Conservation (phyloP, 2,113 vertebrate species). For the Papio anubis region DNA sequence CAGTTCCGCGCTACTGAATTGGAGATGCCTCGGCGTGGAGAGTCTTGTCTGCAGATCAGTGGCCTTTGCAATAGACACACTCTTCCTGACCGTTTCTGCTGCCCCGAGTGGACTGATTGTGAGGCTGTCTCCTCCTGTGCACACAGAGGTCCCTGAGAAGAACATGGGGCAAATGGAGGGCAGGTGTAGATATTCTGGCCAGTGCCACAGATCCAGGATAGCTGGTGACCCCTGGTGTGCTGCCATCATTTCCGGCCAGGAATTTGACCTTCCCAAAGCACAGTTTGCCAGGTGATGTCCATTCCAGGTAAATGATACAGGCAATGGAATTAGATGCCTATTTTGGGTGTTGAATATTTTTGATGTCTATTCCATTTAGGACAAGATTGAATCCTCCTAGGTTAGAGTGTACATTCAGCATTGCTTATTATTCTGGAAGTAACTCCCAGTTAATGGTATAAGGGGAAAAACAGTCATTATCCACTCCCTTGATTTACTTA, state of each 20-base stretch:
- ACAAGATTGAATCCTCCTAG: not conserved
- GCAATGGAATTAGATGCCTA: not conserved
- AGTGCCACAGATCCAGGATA: not conserved
- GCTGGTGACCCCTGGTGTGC: not conserved
- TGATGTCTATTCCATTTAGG: not conserved
- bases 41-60: not conserved
- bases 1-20: not conserved
- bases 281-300: not conserved
- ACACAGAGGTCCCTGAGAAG: not conserved
- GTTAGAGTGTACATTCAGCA: not conserved
- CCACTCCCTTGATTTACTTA: not conserved
- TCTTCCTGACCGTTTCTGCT: too few relatives aligned
- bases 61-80: not conserved
- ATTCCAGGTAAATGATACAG: not conserved
- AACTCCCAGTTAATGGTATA: not conserved
- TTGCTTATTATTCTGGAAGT: not conserved
- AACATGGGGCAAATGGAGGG: not conserved
- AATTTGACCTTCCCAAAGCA: not conserved
- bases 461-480: constrained; percentile 4
- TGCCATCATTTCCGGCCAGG: not conserved
- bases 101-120: not conserved
- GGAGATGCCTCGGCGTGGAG: not conserved
- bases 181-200: not conserved
- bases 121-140: not conserved
- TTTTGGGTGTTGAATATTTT: not conserved